Conservation (phyloP, 1,140 invertebrate genomes). For the Wasmannia auropunctata region DNA sequence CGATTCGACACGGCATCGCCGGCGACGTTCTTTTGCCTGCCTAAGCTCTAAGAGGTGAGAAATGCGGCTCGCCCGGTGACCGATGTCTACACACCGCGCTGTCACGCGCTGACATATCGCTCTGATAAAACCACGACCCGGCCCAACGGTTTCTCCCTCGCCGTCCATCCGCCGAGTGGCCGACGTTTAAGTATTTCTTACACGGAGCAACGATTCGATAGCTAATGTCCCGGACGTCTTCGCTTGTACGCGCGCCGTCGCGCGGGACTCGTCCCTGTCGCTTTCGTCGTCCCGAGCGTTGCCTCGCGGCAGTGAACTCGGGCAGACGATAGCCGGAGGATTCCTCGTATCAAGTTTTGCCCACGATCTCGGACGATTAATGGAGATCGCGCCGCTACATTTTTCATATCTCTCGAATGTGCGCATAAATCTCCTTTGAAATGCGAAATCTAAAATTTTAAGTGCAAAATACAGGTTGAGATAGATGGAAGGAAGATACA, state of each 20-base stretch:
- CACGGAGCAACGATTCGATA: slow-evolving; percentile 71
- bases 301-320: slow-evolving; percentile 3
- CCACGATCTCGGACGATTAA: slow-evolving; percentile 12
- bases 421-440: background rate
- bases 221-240: slow-evolving; percentile 69
- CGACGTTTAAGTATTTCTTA: slow-evolving; percentile 75
- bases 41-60: slow-evolving; percentile 77
- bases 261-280: slow-evolving; percentile 21
- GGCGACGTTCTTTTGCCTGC: slow-evolving; percentile 64
- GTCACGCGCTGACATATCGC: slow-evolving; percentile 79
- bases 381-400: background rate
- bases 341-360: background rate
- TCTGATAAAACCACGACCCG: slow-evolving; percentile 77
- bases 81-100: slow-evolving; percentile 79
- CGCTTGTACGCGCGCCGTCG: slow-evolving; percentile 23
- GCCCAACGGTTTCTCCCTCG: slow-evolving; percentile 71
- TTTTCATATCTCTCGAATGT: background rate
- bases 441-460: background rate
- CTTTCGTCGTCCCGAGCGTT: slow-evolving; percentile 9
- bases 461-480: too few species aligned
- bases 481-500: background rate
- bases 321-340: background rate
- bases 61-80: slow-evolving; percentile 76
- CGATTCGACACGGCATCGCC: slow-evolving; percentile 74
- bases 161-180: slow-evolving; percentile 50